These are phyloP conservation scores for Lophius piscatorius DNA, from an alignment of 2,113 vertebrate genomes.

Conservation along the genomic window DNA sequence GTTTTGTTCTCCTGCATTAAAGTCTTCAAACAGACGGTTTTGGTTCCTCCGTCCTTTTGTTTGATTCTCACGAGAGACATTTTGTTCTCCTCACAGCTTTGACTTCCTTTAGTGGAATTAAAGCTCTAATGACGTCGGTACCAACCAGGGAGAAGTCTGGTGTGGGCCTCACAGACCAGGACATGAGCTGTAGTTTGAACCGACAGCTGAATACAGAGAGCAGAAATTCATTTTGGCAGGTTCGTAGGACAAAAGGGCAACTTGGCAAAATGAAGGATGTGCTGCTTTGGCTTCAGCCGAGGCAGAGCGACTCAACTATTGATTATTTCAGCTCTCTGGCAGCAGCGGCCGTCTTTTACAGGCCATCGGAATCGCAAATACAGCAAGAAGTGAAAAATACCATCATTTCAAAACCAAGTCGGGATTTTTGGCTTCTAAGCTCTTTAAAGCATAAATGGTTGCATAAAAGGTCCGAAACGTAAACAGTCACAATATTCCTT, in stretches of 20 bases:
- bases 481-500: no score
- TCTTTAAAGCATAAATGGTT: no score
- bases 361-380: no score
- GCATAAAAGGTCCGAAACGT: no score
- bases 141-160: conserved; percentile 8
- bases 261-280: not conserved
- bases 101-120: conserved; percentile 29
- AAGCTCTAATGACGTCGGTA: conserved; percentile 6
- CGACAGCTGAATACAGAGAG: conserved; percentile 1
- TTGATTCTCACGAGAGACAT: conserved; percentile 6
- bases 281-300: conserved; percentile 1
- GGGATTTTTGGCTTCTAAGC: no score
- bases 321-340: conserved; percentile 1
- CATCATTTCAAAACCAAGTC: not conserved
- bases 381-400: not conserved
- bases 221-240: conserved; percentile 22
- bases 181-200: conserved; percentile 5
- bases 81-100: conserved; percentile 1
- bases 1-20: no score
- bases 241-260: conserved; percentile 19
- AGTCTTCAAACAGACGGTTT: no score
- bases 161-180: conserved; percentile 15
- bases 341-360: not conserved
- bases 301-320: not conserved
- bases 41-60: conserved; percentile 11